Conservation (phyloP, 2,797 vertebrate genomes). For the Gallinago solitaria region DNA sequence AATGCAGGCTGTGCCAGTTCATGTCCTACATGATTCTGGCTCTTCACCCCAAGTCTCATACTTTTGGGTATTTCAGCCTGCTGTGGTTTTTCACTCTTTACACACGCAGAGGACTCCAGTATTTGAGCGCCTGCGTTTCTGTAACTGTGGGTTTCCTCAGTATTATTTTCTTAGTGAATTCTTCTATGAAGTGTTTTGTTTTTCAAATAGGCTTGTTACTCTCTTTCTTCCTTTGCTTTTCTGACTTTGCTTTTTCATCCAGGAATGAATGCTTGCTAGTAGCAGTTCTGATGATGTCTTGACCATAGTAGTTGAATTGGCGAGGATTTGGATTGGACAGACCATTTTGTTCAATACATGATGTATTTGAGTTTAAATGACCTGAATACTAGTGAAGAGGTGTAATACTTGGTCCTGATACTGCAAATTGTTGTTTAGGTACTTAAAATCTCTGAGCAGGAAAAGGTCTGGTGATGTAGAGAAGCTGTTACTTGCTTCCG, state of each 20-base stretch:
- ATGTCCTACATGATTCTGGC: background rate
- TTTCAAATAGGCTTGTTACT: background rate
- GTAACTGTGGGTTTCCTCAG: background rate
- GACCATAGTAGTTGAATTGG: background rate
- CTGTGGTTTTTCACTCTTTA: background rate
- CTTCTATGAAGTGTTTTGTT: background rate
- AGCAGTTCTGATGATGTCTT: background rate
- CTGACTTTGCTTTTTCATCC: background rate
- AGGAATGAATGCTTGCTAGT: background rate
- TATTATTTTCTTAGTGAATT: background rate
- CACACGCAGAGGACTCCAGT: background rate
- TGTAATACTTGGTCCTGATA: background rate
- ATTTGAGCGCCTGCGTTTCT: fast-evolving
- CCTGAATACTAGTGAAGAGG: background rate
- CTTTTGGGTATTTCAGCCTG: background rate
- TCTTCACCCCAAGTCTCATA: background rate
- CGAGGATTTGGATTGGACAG: background rate
- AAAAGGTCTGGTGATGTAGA: background rate
- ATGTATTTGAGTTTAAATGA: background rate
- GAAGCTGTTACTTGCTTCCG: background rate
- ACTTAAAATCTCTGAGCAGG: background rate
- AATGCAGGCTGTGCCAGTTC: background rate
- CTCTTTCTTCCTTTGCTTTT: background rate
- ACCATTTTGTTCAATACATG: background rate
- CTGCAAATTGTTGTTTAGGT: background rate